Conservation (phyloP, 2,888 invertebrate genomes). For the Strigamia maritima region DNA sequence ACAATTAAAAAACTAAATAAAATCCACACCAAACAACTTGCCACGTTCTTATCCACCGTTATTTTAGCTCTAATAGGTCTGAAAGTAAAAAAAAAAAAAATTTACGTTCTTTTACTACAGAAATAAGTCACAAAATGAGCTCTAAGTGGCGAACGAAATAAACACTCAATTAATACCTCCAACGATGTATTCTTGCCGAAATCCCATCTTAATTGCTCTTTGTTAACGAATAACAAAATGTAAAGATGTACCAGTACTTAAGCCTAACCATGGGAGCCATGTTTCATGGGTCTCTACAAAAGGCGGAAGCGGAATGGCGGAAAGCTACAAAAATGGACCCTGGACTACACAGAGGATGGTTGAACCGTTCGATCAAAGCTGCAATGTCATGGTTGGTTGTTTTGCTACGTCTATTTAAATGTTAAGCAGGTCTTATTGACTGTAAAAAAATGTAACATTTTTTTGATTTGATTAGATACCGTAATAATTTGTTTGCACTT, state of each 20-base stretch:
- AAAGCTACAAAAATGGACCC: too few relatives aligned
- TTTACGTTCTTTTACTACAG: neutral
- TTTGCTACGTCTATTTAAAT: too few relatives aligned
- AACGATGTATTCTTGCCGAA: neutral
- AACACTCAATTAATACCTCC: neutral
- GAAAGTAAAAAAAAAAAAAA: neutral
- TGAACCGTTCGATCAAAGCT: too few relatives aligned
- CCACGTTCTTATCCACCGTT: neutral
- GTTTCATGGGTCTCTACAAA: too few relatives aligned
- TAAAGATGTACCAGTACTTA: neutral
- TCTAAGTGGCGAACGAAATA: neutral
- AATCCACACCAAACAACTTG: neutral
- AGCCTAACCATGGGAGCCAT: slow-evolving; percentile 35
- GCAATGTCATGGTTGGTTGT: too few relatives aligned
- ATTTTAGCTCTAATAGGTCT: neutral
- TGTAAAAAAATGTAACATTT: too few relatives aligned
- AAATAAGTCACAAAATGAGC: neutral
- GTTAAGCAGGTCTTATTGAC: too few relatives aligned
- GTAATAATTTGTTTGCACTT: too few relatives aligned
- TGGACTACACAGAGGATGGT: too few relatives aligned
- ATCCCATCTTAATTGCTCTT: neutral
- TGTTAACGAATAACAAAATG: neutral
- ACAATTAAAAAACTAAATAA: slow-evolving; percentile 4
- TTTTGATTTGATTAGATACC: too few relatives aligned
- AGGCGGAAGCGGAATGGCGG: too few relatives aligned